Base-by-base conservation (phyloP, 2,888 invertebrate genomes). In the Rosalia funebris region DNA sequence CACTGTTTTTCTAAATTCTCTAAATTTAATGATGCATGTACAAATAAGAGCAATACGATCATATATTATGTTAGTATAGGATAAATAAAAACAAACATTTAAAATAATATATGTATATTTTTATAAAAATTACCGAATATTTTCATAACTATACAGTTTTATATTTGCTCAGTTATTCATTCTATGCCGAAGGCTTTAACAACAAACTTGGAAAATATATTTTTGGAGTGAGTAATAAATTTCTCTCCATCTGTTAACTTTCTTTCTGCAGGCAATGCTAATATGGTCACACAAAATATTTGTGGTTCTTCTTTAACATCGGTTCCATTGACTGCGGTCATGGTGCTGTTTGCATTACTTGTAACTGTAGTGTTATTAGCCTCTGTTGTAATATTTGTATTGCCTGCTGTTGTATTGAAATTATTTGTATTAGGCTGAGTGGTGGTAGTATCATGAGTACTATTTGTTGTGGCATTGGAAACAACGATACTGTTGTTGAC, bases 201-300 rank as follows among this genome's bases (percentile, higher is more conserved):
- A 11, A 71, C 55, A 54, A 76, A 74, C 15, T 69, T 70, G 1
- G 70, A 56, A 42, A 75, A 64, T 17, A 74, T 47, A 45, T 56
- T 60, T 12, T 71, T 69, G 3, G 71, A 65, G 17, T 60, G 65
- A 5, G 69, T 41, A 32, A 72, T 63, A 1, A 73, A 16, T 39
- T 66, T 59, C 47, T 77, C 76, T 15, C 72, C 75, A 48, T 73
- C 72, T 1, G 74, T 70, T 12, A 63, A 47, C 57, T 73, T 64
- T 46, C 71, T 70, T 42, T 70, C 69, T 10, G 77, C 75, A 2
- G 77, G 77, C 17, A 75, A 47, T 7, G 77, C 77, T 14, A 77
- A 44, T 45, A 77, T 70, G 1, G 77, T 75, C 9, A 77, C 77
- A 46, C 77, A 77, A 52, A 76, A 77, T 7, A 68, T 64, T 17